Conservation (phyloP, 2,797 vertebrate genomes). For the Glyptemys insculpta region DNA sequence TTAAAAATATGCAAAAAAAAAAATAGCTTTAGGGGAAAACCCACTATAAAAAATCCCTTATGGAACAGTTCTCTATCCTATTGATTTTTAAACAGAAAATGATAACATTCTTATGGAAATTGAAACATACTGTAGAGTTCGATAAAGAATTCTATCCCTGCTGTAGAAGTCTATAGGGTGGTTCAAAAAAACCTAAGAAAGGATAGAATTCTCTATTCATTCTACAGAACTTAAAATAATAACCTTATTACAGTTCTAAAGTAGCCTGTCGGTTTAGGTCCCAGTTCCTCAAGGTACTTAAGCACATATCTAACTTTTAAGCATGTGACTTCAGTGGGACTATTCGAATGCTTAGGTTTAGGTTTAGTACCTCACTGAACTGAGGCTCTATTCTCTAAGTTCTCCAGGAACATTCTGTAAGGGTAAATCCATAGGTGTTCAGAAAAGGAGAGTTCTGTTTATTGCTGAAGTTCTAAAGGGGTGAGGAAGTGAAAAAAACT, state of each 20-base stretch:
- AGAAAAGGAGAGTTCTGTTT: neutral
- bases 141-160: neutral
- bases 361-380: neutral
- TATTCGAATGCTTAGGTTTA: neutral
- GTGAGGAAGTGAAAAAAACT: neutral
- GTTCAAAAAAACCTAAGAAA: neutral
- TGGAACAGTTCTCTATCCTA: neutral
- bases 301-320: neutral
- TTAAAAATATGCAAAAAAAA: neutral
- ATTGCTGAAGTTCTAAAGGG: neutral
- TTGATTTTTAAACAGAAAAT: neutral
- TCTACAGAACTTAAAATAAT: neutral
- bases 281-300: neutral
- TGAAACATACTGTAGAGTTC: neutral
- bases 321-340: neutral
- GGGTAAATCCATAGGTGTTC: neutral
- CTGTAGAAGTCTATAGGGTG: neutral
- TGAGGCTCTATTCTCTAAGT: neutral
- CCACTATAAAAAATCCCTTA: neutral
- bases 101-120: neutral
- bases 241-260: neutral
- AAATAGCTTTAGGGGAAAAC: neutral
- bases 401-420: neutral
- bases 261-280: neutral
- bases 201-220: neutral